Evolutionary conservation across 2,797 vertebrate species (phyloP).

Genomic region (Orientallactaga sibirica): DNA sequence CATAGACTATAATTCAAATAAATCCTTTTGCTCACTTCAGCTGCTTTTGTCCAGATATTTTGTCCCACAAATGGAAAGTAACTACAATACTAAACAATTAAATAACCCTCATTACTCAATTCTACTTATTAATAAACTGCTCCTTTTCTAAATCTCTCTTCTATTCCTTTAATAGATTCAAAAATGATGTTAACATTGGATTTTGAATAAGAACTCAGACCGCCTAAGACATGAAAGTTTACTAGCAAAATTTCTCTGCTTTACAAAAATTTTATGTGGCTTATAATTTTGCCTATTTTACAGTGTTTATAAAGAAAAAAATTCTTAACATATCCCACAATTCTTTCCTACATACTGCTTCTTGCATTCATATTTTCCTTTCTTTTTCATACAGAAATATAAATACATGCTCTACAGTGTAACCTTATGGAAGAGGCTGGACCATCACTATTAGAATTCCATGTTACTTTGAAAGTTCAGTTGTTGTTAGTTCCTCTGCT

Average conservation of each 20-base stretch:
- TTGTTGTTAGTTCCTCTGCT: constrained; percentile 62
- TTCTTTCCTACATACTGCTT: neutral
- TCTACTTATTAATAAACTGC: neutral
- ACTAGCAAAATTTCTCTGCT: neutral
- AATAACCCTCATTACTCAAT: neutral
- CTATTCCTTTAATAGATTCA: neutral
- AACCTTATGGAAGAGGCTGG: constrained; percentile 41
- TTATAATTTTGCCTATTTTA: neutral
- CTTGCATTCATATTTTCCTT: constrained; percentile 25
- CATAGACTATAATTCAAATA: too few species aligned
- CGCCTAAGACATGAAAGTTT: neutral
- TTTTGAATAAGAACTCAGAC: neutral
- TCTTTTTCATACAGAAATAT: constrained; percentile 43
- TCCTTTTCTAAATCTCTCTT: neutral
- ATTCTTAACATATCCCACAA: neutral
- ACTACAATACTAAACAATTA: neutral
- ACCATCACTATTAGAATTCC: constrained; percentile 62
- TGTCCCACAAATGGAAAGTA: too few species aligned
- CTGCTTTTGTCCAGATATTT: too few species aligned
- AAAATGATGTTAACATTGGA: neutral
- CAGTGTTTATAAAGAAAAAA: too few species aligned
- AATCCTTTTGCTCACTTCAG: too few species aligned
- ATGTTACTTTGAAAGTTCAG: constrained; percentile 68
- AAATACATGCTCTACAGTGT: constrained; percentile 49
- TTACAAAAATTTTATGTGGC: neutral